These are phyloP conservation scores for Calliphora vicina DNA, from an alignment of 1,140 invertebrate genomes.

Conservation along the genomic window DNA sequence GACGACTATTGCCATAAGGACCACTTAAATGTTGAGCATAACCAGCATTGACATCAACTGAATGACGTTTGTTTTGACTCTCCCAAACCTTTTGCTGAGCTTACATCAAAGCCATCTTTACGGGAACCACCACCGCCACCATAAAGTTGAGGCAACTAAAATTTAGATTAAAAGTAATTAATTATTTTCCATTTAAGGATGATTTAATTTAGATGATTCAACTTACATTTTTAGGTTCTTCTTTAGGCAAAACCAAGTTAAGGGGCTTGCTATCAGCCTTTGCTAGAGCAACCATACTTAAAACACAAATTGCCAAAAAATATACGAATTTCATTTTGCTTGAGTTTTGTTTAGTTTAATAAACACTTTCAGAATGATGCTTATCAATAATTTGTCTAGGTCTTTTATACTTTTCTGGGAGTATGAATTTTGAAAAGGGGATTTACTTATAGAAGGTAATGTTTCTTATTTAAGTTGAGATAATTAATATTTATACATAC, in stretches of 20 bases:
- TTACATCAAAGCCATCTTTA: slow-evolving; percentile 52
- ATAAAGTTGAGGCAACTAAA: slow-evolving; percentile 36
- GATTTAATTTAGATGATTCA: neutral
- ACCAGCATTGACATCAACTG: slow-evolving; percentile 49
- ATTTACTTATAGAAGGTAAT: neutral
- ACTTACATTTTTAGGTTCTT: neutral
- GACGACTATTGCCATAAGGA: slow-evolving; percentile 55
- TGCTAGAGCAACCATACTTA: neutral
- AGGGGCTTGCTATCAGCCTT: neutral
- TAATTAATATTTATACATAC: no score
- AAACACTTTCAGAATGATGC: neutral
- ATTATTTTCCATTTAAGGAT: neutral
- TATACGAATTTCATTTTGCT: neutral
- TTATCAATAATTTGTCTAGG: no score
- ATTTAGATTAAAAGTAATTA: neutral
- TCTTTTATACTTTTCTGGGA: no score
- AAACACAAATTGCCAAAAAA: neutral
- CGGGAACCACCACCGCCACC: slow-evolving; percentile 50
- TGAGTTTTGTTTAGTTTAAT: neutral
- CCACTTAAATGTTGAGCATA: slow-evolving; percentile 57
- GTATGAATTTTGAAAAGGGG: no score
- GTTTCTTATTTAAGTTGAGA: no score
- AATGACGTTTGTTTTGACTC: slow-evolving; percentile 55
- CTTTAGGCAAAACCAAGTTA: no score
- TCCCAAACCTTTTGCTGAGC: slow-evolving; percentile 52